Base-by-base conservation (phyloP, 2,888 invertebrate species). In the Sussaba pulchella region DNA sequence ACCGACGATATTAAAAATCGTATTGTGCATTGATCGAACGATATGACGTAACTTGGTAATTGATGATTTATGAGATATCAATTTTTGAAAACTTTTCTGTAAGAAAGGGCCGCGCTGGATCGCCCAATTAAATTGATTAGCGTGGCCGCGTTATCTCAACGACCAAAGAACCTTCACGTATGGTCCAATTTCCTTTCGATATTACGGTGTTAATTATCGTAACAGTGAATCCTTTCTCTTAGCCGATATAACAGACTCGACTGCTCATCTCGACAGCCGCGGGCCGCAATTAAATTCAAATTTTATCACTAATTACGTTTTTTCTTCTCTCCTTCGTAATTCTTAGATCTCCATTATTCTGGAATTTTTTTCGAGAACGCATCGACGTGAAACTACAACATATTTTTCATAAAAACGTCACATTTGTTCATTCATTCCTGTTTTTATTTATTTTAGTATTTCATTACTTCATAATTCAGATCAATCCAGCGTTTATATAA, bases 331-430 rank as follows among this genome's bases (percentile, higher is more conserved):
- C 8, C 14, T 12, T 1, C 54, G 24, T 66, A 21, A 61, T 61
- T 17, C 52, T 57, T 50, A 85, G 72, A 88, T 93, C n/a, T 92
- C 94, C 0, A 89, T 93, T 1, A 69, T 93, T n/a, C 91, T 93
- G 21, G 89, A 0, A 89, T 92, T 0, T 93, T 93, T 75, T 94
- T 93, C 87, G 84, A 90, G 0, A 93, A 93, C 0, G n/a, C n/a
- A 91, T 92, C 19, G 88, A 92, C n/a, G n/a, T n/a, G n/a, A n/a
- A n/a, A n/a, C n/a, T n/a, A n/a, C n/a, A n/a, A n/a, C n/a, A n/a
- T n/a, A n/a, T n/a, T n/a, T n/a, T n/a, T n/a, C n/a, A n/a, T n/a
- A n/a, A n/a, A n/a, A n/a, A n/a, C n/a, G n/a, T n/a, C n/a, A n/a
- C n/a, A n/a, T n/a, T n/a, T n/a, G n/a, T n/a, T n/a, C n/a, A n/a